Conservation (phyloP, 92 coral and sea anemone genomes). For the Phenganax subtilis region DNA sequence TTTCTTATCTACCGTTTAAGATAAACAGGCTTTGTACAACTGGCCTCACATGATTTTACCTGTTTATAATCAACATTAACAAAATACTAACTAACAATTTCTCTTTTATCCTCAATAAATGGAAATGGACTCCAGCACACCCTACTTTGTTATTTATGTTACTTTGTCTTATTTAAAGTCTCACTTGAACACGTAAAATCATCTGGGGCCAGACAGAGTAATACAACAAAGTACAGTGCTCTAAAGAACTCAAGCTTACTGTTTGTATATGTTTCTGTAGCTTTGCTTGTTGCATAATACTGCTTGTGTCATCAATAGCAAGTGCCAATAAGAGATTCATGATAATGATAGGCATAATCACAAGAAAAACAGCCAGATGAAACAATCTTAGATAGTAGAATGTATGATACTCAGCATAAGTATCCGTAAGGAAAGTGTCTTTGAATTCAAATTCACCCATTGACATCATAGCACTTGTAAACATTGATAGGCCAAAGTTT, state of each 20-base stretch:
- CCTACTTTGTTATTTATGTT: too few species aligned
- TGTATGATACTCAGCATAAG: neutral
- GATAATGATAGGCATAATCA: constrained; percentile 28
- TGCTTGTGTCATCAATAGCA: constrained; percentile 33
- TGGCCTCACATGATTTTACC: too few species aligned
- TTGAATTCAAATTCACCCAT: constrained; percentile 65
- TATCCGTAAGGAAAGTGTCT: constrained; percentile 33
- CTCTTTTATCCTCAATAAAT: too few species aligned
- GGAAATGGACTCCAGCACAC: too few species aligned
- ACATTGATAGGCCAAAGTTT: constrained; percentile 54
- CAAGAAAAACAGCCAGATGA: constrained; percentile 13
- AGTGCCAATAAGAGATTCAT: constrained; percentile 34
- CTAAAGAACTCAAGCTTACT: neutral
- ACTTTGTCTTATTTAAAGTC: too few species aligned
- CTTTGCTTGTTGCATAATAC: constrained; percentile 25
- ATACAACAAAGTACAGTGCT: too few species aligned
- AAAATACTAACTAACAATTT: too few species aligned
- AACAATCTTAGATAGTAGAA: constrained; percentile 23
- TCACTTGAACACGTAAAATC: too few species aligned
- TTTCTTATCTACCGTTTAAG: too few species aligned
- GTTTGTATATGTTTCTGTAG: constrained; percentile 29
- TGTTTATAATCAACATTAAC: too few species aligned
- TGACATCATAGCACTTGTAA: constrained; percentile 70
- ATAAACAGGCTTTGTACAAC: too few species aligned
- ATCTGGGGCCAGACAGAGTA: too few species aligned